Conservation (phyloP, 1,140 invertebrate genomes). For the Drosophila mojavensis region DNA sequence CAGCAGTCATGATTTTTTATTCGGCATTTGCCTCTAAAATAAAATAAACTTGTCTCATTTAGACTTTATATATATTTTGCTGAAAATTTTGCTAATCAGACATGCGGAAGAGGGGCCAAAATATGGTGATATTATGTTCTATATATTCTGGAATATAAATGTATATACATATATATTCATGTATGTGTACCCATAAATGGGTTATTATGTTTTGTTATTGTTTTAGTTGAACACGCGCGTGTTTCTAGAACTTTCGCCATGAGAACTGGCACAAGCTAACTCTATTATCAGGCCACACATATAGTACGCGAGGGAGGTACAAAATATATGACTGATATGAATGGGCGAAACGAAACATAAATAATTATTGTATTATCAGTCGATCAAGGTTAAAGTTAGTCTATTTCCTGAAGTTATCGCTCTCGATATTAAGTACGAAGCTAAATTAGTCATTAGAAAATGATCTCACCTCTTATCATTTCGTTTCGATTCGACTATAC, state of each 20-base stretch:
- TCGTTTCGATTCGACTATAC: constrained; percentile 3
- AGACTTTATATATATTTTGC: constrained; percentile 22
- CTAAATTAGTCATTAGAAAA: constrained; percentile 15
- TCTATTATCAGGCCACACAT: constrained; percentile 21
- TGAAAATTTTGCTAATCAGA: constrained; percentile 17
- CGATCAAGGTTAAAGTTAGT: constrained; percentile 4
- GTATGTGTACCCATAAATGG: not conserved
- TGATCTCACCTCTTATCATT: constrained; percentile 13
- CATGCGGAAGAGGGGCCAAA: constrained; percentile 19
- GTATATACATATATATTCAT: not conserved
- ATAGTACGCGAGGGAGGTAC: not conserved
- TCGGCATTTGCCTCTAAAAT: not conserved
- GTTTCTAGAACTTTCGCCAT: constrained; percentile 17
- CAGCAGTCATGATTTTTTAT: not conserved
- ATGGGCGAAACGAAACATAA: not conserved
- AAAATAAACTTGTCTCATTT: constrained; percentile 4
- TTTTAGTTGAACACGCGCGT: constrained; percentile 10
- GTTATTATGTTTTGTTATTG: constrained; percentile 36
- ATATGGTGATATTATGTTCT: not conserved
- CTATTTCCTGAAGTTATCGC: not conserved
- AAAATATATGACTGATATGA: constrained; percentile 8
- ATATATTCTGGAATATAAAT: not conserved
- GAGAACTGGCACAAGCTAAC: constrained; percentile 18
- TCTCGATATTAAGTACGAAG: not conserved
- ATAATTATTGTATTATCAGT: constrained; percentile 1